Percentiles rank a stretch among this genome's conserved stretches.
These are phyloP conservation scores for Struthidea cinerea DNA, from an alignment of 2,113 vertebrate genomes.

Conservation along the genomic window DNA sequence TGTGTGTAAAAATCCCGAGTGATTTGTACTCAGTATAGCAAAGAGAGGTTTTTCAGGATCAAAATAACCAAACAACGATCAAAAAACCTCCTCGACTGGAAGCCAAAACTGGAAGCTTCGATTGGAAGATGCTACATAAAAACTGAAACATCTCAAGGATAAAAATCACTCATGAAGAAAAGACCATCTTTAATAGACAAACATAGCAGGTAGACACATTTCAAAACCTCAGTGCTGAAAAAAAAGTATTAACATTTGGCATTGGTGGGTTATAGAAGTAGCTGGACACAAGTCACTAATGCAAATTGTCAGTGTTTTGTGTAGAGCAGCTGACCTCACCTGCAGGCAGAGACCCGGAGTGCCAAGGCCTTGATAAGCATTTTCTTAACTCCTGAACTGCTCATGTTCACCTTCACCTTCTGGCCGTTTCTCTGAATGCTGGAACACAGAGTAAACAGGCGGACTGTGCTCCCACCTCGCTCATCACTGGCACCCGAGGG, in stretches of 20 bases:
- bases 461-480: accelerated
- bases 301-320: neutral
- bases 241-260: neutral
- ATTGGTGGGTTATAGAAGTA: neutral
- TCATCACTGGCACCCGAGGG: accelerated
- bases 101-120: neutral
- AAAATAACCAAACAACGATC: neutral
- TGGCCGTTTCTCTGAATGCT: too few species aligned
- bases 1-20: neutral
- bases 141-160: neutral
- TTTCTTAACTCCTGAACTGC: neutral
- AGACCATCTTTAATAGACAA: neutral
- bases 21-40: neutral
- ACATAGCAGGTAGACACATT: neutral
- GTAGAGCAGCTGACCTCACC: neutral
- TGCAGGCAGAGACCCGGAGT: neutral
- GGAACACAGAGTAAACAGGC: neutral
- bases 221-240: neutral
- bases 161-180: neutral
- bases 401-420: neutral
- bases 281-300: accelerated
- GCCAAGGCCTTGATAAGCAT: accelerated
- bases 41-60: neutral
- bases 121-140: neutral
- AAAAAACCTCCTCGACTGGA: neutral